A percentile compares a stretch with the other conserved stretches of the same genome.
phyloP scores from a whole-genome alignment of 2,888 invertebrate genomes.

The Amphipoea oculea region DNA sequence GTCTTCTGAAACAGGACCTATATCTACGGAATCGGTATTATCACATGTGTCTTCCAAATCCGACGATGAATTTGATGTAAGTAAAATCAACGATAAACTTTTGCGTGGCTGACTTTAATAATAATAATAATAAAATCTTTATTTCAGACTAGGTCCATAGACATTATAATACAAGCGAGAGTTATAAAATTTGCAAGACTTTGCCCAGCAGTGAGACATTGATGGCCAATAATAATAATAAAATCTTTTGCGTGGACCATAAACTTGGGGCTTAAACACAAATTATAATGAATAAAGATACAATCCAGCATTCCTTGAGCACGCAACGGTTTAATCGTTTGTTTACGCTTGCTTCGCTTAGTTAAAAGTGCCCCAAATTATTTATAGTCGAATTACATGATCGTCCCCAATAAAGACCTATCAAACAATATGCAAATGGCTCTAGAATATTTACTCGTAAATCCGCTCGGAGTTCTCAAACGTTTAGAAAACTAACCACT shows the following conservation, averaged over 20 bases:
- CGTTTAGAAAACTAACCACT: slow-evolving; percentile 81
- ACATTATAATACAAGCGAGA: too few species aligned
- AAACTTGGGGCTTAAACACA: slow-evolving; percentile 66
- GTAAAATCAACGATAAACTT: slow-evolving; percentile 70
- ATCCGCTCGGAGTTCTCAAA: slow-evolving; percentile 76
- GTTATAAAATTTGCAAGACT: too few species aligned
- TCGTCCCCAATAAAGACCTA: slow-evolving; percentile 85
- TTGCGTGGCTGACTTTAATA: slow-evolving; percentile 60
- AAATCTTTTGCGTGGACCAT: slow-evolving; percentile 66
- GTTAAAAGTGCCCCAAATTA: slow-evolving; percentile 83
- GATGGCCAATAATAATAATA: neutral
- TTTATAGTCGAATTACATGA: slow-evolving; percentile 88
- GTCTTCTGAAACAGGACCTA: slow-evolving; percentile 44
- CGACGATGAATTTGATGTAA: slow-evolving; percentile 77
- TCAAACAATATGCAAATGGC: slow-evolving; percentile 87
- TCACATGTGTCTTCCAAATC: slow-evolving; percentile 62
- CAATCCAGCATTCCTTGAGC: slow-evolving; percentile 73
- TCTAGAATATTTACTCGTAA: slow-evolving; percentile 83
- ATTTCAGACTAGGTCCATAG: too few species aligned
- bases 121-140: slow-evolving; percentile 39
- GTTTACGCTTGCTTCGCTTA: slow-evolving; percentile 86
- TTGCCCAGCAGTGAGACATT: neutral
- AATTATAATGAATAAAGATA: slow-evolving; percentile 76
- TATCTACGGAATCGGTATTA: slow-evolving; percentile 45
- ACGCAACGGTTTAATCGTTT: slow-evolving; percentile 86